Percentiles rank a stretch among this genome's conserved stretches.
phyloP scores from a whole-genome alignment of 2,113 vertebrate genomes.

The Takifugu flavidus region DNA sequence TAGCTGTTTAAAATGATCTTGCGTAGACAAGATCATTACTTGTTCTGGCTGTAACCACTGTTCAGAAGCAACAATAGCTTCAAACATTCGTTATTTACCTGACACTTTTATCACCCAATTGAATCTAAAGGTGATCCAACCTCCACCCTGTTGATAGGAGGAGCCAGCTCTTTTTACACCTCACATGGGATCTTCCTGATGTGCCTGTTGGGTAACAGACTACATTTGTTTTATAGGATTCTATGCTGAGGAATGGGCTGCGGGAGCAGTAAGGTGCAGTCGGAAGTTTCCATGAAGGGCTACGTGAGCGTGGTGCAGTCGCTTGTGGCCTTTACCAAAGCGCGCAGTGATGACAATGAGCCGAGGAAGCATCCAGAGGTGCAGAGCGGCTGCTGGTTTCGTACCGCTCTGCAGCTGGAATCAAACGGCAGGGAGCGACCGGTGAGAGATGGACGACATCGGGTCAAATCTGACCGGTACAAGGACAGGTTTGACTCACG shows the following conservation, averaged over 20 bases:
- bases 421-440: not conserved
- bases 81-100: slow-evolving; percentile 28
- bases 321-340: slow-evolving; percentile 39
- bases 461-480: slow-evolving; percentile 35
- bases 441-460: not conserved
- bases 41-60: not conserved
- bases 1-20: not conserved
- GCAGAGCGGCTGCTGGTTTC: slow-evolving; percentile 20
- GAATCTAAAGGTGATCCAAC: slow-evolving; percentile 12
- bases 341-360: not conserved
- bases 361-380: slow-evolving; percentile 9
- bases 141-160: slow-evolving; percentile 19
- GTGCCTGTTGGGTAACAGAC: too few relatives aligned
- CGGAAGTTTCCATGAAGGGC: slow-evolving; percentile 28
- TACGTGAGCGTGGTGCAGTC: slow-evolving; percentile 44
- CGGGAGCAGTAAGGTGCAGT: slow-evolving; percentile 40
- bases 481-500: slow-evolving; percentile 64
- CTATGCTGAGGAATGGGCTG: slow-evolving; percentile 46
- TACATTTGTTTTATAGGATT: not conserved
- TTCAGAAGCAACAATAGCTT: slow-evolving; percentile 30
- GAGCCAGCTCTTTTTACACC: slow-evolving; percentile 1
- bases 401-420: not conserved
- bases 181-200: not conserved
- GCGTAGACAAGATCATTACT: not conserved
- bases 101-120: slow-evolving; percentile 23